Percentiles rank a stretch among this genome's conserved stretches.
These are phyloP conservation scores for Columba livia DNA, from an alignment of 2,113 vertebrate species.

Conservation along the genomic window DNA sequence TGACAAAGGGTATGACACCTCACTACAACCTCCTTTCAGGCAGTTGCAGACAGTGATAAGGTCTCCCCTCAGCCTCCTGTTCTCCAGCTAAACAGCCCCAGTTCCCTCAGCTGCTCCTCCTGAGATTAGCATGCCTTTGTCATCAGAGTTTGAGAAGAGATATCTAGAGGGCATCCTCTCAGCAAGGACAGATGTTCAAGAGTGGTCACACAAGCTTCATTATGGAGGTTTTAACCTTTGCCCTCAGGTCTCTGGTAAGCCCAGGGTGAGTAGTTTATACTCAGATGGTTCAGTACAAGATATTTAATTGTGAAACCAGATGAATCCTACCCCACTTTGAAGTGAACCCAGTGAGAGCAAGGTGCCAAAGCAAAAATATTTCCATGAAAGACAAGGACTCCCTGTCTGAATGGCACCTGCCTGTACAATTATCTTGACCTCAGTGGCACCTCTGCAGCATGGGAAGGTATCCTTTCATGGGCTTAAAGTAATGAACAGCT, in stretches of 20 bases:
- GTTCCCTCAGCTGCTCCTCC: no score
- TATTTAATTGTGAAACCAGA: not conserved
- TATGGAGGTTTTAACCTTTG: not conserved
- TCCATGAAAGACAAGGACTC: not conserved
- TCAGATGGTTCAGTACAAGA: not conserved
- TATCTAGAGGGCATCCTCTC: not conserved
- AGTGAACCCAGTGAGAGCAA: not conserved
- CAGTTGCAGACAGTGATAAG: no score
- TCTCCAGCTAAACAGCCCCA: no score
- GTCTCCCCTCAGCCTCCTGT: no score
- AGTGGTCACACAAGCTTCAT: not conserved
- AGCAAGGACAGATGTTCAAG: not conserved
- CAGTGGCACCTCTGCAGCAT: not conserved
- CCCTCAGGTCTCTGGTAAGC: rapidly evolving
- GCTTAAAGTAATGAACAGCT: not conserved
- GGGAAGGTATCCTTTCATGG: not conserved
- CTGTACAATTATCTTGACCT: not conserved
- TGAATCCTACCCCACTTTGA: not conserved
- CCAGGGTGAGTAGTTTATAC: not conserved
- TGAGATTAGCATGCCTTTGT: not conserved
- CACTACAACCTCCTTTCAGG: no score
- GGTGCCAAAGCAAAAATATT: not conserved
- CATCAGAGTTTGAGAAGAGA: not conserved
- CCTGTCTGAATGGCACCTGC: not conserved
- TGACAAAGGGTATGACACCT: not conserved